A percentile compares a stretch with the other conserved stretches of the same genome.
Evolutionary conservation across 1,140 invertebrate species (phyloP).

Genomic region (Bombus fervidus): DNA sequence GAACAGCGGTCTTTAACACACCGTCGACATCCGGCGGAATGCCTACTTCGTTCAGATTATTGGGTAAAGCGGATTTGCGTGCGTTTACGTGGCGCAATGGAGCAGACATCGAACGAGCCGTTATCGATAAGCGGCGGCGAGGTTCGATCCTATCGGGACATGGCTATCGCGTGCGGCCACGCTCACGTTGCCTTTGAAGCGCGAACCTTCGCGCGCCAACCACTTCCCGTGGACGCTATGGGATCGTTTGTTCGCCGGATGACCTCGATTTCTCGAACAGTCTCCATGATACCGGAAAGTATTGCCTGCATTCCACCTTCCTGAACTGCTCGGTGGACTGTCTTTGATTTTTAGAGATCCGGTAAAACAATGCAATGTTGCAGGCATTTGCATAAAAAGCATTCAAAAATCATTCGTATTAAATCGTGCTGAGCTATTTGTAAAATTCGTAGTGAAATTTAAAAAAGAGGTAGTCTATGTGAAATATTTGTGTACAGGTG

Average conservation of each 20-base stretch:
- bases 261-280: not conserved
- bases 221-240: not conserved
- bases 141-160: constrained; percentile 56
- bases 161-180: constrained; percentile 16
- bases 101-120: constrained; percentile 32
- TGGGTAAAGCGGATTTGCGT: constrained; percentile 47
- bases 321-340: not conserved
- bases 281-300: not conserved
- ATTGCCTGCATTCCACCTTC: not conserved
- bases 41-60: constrained; percentile 42
- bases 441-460: too few relatives aligned
- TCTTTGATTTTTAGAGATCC: not conserved
- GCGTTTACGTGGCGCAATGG: constrained; percentile 35
- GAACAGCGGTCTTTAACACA: not conserved
- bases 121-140: constrained; percentile 52
- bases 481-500: too few relatives aligned
- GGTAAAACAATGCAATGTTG: too few relatives aligned
- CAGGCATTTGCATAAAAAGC: too few relatives aligned
- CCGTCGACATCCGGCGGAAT: not conserved
- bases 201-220: not conserved
- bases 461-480: too few relatives aligned
- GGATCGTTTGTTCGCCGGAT: not conserved
- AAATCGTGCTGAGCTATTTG: too few relatives aligned
- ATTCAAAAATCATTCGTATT: too few relatives aligned
- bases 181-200: constrained; percentile 25